Percentiles rank a stretch among this genome's conserved stretches.
Conservation (phyloP, 2,113 vertebrate genomes). For the Nycticebus coucang region DNA sequence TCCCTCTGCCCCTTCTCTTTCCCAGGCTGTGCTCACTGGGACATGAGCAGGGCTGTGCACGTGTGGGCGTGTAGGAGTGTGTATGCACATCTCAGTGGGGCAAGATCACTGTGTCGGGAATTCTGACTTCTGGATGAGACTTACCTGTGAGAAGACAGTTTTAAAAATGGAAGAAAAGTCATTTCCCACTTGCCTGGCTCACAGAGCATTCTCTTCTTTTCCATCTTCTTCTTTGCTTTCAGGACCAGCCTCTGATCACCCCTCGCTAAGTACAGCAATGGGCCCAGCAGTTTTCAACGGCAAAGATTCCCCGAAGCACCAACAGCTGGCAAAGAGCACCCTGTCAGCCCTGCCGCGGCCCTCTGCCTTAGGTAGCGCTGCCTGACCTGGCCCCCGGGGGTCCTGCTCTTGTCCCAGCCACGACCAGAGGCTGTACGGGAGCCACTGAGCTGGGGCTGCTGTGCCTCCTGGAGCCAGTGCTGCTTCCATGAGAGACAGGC, state of each 20-base stretch:
- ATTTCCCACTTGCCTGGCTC: not conserved
- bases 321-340: conserved; percentile 84
- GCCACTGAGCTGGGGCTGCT: rapidly evolving
- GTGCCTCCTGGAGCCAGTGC: not conserved
- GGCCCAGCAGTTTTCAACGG: conserved; percentile 86
- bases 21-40: not conserved
- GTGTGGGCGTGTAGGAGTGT: not conserved
- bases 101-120: not conserved
- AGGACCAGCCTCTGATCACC: conserved; percentile 83
- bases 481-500: not conserved
- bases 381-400: not conserved
- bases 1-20: not conserved
- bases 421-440: not conserved
- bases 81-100: rapidly evolving
- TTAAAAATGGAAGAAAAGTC: not conserved
- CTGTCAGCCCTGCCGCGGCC: conserved; percentile 83
- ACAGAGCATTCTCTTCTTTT: rapidly evolving
- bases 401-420: not conserved
- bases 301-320: conserved; percentile 85
- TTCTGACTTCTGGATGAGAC: not conserved
- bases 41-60: not conserved
- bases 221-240: not conserved
- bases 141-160: not conserved
- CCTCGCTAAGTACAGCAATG: conserved; percentile 72
- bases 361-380: conserved; percentile 86